Base-by-base conservation (phyloP, 2,113 vertebrate species). In the Nerophis ophidion region DNA sequence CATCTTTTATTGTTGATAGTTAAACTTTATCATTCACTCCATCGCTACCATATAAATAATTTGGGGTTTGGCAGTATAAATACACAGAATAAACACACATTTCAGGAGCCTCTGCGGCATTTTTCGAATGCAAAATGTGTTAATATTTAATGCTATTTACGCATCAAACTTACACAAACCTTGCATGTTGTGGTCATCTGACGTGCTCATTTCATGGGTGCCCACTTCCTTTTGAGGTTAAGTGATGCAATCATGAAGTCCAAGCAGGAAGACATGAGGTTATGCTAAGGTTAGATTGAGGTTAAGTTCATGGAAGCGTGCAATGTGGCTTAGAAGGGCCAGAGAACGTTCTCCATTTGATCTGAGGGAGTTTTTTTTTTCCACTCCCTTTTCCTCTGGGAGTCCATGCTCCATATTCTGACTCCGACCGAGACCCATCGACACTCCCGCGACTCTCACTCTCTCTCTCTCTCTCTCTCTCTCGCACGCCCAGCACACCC, bases 331-430 rank as follows among this genome's bases (percentile, higher is more conserved):
- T 54, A 84, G 81, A 55, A 60, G 68, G 84, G 81, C 81, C 85
- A 86, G 79, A 79, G 82, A 89, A 88, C 88, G 86, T 91, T 90
- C 89, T 88, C 82, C 85, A 90, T 91, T 90, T 90, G 87, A 90
- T 90, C 87, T 81, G 82, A 75, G 84, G 86, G 79, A 89, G 81
- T 54, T 55, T 87, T 85, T 83, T 80, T 65, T 79, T 26, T 71
- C 82, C 64, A 59, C 81, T 89, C 78, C 85, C 80, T 59, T 65
- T 81, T 91, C 90, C 85, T 82, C 68, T 33, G 90, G 90, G 90
- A 91, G 69, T 68, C 78, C 73, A 75, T 90, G 90, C 86, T 91
- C 89, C 86, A 91, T 82, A 91, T 91, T 90, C 85, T 86, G 89
- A 86, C 89, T 90, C 88, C 87, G 88, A 86, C 87, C 72, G 89